Conservation (phyloP, 2,888 invertebrate species). For the Himalopsyche japonica region DNA sequence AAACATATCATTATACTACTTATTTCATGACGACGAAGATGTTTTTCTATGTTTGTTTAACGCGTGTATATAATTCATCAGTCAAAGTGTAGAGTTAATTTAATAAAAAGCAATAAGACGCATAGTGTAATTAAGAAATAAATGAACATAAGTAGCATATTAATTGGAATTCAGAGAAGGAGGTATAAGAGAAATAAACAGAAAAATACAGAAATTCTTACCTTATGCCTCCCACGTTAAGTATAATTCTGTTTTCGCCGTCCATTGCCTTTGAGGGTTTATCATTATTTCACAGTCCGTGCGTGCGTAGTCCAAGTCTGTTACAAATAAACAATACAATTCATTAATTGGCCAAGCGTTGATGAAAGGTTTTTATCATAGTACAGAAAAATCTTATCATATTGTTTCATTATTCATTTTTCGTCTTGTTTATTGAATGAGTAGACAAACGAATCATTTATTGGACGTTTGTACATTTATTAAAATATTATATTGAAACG, state of each 20-base stretch:
- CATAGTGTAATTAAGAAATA: background rate
- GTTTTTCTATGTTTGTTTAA: no score
- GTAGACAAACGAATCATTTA: no score
- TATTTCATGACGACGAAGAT: no score
- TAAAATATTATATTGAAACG: no score
- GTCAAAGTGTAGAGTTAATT: no score
- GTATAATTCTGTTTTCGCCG: slow-evolving; percentile 90
- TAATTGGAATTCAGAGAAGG: background rate
- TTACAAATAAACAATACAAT: background rate
- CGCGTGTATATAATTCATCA: no score
- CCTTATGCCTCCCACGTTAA: slow-evolving; percentile 92
- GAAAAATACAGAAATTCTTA: slow-evolving; percentile 45
- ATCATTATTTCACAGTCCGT: slow-evolving; percentile 36
- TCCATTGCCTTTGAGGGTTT: slow-evolving; percentile 61
- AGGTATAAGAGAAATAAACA: background rate
- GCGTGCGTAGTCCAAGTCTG: slow-evolving; percentile 8
- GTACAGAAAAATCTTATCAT: background rate
- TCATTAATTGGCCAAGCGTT: background rate
- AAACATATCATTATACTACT: no score
- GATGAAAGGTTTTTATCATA: background rate
- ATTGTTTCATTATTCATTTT: no score
- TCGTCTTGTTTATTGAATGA: no score
- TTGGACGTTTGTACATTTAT: no score
- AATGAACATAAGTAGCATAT: background rate
- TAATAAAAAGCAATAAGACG: no score